Conservation (phyloP, 2,888 invertebrate species). For the Icerya purchasi region DNA sequence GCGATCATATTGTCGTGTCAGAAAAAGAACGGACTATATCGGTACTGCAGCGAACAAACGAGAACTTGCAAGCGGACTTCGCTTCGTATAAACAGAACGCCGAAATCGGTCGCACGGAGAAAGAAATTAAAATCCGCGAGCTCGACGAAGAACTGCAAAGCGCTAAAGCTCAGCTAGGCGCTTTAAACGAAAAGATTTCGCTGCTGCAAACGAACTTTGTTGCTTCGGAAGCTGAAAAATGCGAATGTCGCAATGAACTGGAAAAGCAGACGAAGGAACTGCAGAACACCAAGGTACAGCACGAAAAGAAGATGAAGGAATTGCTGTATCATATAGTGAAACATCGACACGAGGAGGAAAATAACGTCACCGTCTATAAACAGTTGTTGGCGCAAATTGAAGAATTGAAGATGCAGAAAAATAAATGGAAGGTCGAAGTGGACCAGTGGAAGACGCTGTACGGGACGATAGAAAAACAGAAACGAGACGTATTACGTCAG, state of each 20-base stretch:
- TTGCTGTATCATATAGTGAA: constrained; percentile 6
- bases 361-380: constrained; percentile 1
- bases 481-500: no score
- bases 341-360: constrained; percentile 8
- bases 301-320: constrained; percentile 11
- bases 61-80: constrained; percentile 32
- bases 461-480: constrained; percentile 14
- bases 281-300: constrained; percentile 3
- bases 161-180: background rate
- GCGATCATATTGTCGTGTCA: background rate
- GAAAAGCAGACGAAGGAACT: constrained; percentile 7
- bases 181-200: background rate
- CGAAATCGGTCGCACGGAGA: constrained; percentile 4
- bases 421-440: constrained; percentile 10
- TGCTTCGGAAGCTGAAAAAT: constrained; percentile 7
- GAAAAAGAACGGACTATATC: constrained; percentile 15
- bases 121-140: constrained; percentile 4
- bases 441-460: constrained; percentile 15
- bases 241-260: constrained; percentile 1
- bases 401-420: constrained; percentile 3
- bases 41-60: constrained; percentile 23
- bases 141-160: constrained; percentile 5
- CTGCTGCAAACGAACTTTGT: constrained; percentile 2
- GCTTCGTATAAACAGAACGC: constrained; percentile 21
- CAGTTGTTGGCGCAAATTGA: constrained; percentile 8